A percentile compares a stretch with the other conserved stretches of the same genome.
phyloP scores from a whole-genome alignment of 92 coral and sea anemone genomes.

The Micromussa lordhowensis region DNA sequence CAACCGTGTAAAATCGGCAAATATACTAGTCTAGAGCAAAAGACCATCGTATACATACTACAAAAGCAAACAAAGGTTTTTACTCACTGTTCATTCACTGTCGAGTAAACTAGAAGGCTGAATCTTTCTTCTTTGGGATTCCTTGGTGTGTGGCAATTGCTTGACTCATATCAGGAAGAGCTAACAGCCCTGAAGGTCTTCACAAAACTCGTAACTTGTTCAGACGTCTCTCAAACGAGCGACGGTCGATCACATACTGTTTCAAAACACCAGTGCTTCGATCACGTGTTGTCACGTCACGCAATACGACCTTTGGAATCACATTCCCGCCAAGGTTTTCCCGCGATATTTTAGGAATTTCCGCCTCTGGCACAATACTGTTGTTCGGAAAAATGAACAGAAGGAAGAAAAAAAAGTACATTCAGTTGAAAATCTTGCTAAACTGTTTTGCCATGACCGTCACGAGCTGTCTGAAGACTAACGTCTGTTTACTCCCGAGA shows the following conservation, averaged over 20 bases:
- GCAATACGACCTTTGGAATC: conserved; percentile 10
- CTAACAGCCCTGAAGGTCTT: background rate
- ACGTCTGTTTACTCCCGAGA: too few species aligned
- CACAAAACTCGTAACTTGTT: background rate
- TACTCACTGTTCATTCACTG: conserved; percentile 17
- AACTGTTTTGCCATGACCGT: too few species aligned
- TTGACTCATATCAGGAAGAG: conserved; percentile 6
- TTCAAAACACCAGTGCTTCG: conserved; percentile 3
- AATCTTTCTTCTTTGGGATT: conserved; percentile 2
- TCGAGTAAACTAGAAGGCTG: background rate
- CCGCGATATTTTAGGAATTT: background rate
- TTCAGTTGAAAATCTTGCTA: too few species aligned
- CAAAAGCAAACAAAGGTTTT: background rate
- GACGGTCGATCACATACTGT: background rate
- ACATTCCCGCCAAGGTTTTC: background rate
- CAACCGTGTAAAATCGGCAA: background rate
- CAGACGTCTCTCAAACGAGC: background rate
- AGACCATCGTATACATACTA: background rate
- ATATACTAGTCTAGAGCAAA: background rate
- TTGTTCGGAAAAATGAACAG: background rate
- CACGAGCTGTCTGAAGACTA: too few species aligned
- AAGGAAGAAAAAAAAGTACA: background rate
- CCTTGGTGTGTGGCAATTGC: background rate
- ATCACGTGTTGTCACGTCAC: conserved; percentile 41
- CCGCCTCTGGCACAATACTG: too few species aligned